Evolutionary conservation across 1,140 invertebrate species (phyloP).

Genomic region (Dinoponera quadriceps): DNA sequence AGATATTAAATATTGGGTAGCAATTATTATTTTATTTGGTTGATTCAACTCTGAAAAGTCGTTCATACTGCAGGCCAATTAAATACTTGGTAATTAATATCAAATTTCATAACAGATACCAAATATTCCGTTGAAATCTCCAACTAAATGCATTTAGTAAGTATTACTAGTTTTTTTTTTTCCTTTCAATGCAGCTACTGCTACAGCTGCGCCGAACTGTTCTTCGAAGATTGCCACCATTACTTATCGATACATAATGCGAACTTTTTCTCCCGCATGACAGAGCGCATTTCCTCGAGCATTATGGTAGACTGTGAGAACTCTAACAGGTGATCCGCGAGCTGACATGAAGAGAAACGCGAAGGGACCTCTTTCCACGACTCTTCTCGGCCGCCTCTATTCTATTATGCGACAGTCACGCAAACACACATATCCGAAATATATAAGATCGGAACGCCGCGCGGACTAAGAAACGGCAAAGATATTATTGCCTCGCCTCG

Average conservation of each 20-base stretch:
- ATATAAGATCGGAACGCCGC: slow-evolving; percentile 14
- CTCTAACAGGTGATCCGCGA: slow-evolving; percentile 64
- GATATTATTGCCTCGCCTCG: slow-evolving; percentile 52
- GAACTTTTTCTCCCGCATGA: slow-evolving; percentile 61
- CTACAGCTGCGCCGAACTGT: slow-evolving; percentile 37
- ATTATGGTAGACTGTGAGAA: slow-evolving; percentile 67
- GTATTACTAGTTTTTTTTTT: no score
- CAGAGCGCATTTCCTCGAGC: slow-evolving; percentile 34
- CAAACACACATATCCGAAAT: slow-evolving; percentile 25
- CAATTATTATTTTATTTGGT: no score
- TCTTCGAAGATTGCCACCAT: slow-evolving; percentile 42
- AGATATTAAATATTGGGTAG: no score
- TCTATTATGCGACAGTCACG: slow-evolving; percentile 40
- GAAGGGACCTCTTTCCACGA: slow-evolving; percentile 42
- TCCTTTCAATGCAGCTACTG: neutral
- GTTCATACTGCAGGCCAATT: no score
- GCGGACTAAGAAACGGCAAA: slow-evolving; percentile 7
- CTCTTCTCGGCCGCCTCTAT: slow-evolving; percentile 51
- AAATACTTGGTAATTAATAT: no score
- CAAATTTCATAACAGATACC: no score
- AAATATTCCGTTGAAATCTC: no score
- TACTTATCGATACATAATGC: slow-evolving; percentile 48
- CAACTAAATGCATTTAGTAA: no score
- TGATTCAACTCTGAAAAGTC: no score
- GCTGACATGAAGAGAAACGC: slow-evolving; percentile 56